Evolutionary conservation across 2,888 invertebrate species (phyloP).

Genomic region (Seira musarum): DNA sequence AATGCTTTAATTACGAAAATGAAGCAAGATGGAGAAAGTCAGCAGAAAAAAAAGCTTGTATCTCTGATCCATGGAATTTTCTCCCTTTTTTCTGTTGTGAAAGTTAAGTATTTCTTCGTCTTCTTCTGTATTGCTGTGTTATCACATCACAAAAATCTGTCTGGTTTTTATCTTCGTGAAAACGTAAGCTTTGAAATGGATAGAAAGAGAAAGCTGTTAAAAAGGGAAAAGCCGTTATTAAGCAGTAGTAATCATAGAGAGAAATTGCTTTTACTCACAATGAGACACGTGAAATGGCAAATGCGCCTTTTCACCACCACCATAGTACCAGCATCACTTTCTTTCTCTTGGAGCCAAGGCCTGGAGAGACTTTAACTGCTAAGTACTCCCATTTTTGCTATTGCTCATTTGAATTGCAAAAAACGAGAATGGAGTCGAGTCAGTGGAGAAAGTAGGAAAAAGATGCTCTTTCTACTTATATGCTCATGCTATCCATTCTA

Average conservation of each 20-base stretch:
- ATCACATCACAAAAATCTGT: slow-evolving; percentile 8
- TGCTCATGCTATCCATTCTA: slow-evolving; percentile 9
- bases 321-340: no score
- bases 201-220: slow-evolving; percentile 24
- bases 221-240: slow-evolving; percentile 33
- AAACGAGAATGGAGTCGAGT: background rate
- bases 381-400: slow-evolving; percentile 51
- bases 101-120: background rate
- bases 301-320: slow-evolving; percentile 26
- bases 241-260: slow-evolving; percentile 42
- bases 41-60: slow-evolving; percentile 1
- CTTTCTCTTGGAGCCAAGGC: background rate
- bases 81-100: background rate
- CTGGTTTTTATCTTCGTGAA: no score
- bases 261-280: slow-evolving; percentile 52
- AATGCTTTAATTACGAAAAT: slow-evolving; percentile 25
- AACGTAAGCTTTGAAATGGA: no score
- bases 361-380: slow-evolving; percentile 22
- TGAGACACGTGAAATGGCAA: slow-evolving; percentile 50
- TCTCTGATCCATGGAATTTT: no score
- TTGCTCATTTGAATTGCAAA: slow-evolving; percentile 56
- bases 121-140: background rate
- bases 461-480: slow-evolving; percentile 2
- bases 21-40: slow-evolving; percentile 20
- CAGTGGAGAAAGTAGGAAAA: background rate